Conservation (phyloP, 1,140 invertebrate species). For the Trichoplusia ni region DNA sequence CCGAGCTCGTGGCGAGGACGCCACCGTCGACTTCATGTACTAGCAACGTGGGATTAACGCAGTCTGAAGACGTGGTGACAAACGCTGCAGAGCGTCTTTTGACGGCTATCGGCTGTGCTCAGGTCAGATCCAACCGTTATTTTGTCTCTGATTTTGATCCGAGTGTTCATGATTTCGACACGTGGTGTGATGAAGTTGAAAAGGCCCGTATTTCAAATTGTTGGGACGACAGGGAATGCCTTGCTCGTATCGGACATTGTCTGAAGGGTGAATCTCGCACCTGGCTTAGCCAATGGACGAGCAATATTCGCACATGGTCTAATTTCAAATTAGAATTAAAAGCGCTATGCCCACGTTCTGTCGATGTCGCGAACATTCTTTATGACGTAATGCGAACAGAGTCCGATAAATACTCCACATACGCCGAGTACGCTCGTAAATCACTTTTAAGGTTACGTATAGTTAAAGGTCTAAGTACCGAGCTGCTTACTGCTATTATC, state of each 20-base stretch:
- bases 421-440: conserved; percentile 37
- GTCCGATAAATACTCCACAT: conserved; percentile 37
- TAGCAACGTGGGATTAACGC: too few relatives aligned
- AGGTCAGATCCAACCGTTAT: too few relatives aligned
- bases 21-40: too few relatives aligned
- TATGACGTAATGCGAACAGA: conserved; percentile 31
- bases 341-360: not conserved
- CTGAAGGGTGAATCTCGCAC: conserved; percentile 10
- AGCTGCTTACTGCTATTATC: conserved; percentile 20
- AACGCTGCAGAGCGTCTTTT: too few relatives aligned
- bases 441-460: conserved; percentile 29
- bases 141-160: conserved; percentile 27
- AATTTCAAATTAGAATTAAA: conserved; percentile 21
- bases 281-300: conserved; percentile 9
- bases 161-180: conserved; percentile 27
- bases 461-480: conserved; percentile 35
- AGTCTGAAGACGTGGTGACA: too few relatives aligned
- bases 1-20: too few relatives aligned
- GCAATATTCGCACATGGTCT: conserved; percentile 12
- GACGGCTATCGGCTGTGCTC: too few relatives aligned
- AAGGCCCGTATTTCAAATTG: conserved; percentile 11
- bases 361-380: conserved; percentile 36
- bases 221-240: conserved; percentile 42
- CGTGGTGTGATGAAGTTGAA: conserved; percentile 26
- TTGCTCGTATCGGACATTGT: conserved; percentile 33